phyloP scores from a whole-genome alignment of 1,140 invertebrate genomes.

The Polypedilum vanderplanki region DNA sequence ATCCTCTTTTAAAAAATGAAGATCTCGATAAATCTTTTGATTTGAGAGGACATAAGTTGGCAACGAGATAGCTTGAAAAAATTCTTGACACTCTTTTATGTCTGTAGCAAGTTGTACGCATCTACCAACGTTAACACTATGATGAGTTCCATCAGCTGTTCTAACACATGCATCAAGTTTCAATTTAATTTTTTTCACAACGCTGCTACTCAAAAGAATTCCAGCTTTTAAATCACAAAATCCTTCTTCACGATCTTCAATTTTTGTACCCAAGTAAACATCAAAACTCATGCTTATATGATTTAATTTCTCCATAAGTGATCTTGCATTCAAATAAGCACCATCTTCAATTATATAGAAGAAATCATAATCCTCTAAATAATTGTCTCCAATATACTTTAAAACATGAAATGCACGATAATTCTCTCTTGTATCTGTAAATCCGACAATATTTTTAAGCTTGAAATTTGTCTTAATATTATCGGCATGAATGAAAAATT shows the following conservation, averaged over 20 bases:
- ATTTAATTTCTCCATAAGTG: constrained; percentile 59
- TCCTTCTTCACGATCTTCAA: constrained; percentile 37
- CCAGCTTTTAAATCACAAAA: constrained; percentile 56
- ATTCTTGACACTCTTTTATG: constrained; percentile 50
- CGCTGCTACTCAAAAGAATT: constrained; percentile 66
- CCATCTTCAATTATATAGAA: constrained; percentile 79
- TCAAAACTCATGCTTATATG: constrained; percentile 75
- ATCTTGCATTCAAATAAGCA: constrained; percentile 68
- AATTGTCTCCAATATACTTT: constrained; percentile 84
- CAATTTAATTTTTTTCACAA: constrained; percentile 61
- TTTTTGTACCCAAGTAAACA: constrained; percentile 63
- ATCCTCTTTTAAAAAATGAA: constrained; percentile 44
- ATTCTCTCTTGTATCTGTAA: constrained; percentile 66
- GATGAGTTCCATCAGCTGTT: constrained; percentile 67
- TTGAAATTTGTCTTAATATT: constrained; percentile 58
- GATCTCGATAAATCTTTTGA: constrained; percentile 48
- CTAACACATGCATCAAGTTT: constrained; percentile 80
- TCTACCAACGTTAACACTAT: constrained; percentile 74
- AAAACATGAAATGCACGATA: constrained; percentile 74
- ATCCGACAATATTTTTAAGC: constrained; percentile 69
- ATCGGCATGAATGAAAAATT: constrained; percentile 61
- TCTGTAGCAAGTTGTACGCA: constrained; percentile 67
- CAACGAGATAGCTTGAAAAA: constrained; percentile 46
- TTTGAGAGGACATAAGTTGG: constrained; percentile 48
- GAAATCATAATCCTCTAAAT: constrained; percentile 81